A percentile compares a stretch with the other conserved stretches of the same genome.
These are phyloP conservation scores for Gymnodraco acuticeps DNA, from an alignment of 2,797 vertebrate species.

Conservation along the genomic window DNA sequence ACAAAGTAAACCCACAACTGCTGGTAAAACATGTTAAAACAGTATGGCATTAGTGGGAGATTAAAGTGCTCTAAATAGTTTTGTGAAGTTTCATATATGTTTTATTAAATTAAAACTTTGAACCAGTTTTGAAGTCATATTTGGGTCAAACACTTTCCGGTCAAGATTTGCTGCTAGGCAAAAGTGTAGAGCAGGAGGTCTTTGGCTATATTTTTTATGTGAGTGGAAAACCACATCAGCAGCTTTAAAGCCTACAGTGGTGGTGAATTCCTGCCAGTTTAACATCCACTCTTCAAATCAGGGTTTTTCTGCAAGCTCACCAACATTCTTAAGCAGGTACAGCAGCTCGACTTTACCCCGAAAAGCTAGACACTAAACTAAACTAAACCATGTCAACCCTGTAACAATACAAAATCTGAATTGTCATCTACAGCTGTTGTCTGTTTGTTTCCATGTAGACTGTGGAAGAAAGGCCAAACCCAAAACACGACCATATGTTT, in stretches of 20 bases:
- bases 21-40: constrained; percentile 15
- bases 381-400: constrained; percentile 29
- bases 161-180: constrained; percentile 48
- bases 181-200: constrained; percentile 42
- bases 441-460: constrained; percentile 68
- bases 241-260: constrained; percentile 65
- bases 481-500: constrained; percentile 80
- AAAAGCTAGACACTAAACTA: constrained; percentile 43
- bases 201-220: constrained; percentile 49
- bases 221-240: constrained; percentile 68
- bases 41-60: constrained; percentile 8
- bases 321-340: constrained; percentile 49
- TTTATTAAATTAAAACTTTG: constrained; percentile 13
- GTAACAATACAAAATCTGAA: constrained; percentile 50
- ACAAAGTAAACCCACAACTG: constrained; percentile 18
- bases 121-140: constrained; percentile 15
- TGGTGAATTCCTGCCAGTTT: constrained; percentile 59
- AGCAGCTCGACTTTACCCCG: background rate
- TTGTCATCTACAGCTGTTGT: constrained; percentile 64
- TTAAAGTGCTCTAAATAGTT: constrained; percentile 9
- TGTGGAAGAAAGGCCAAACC: constrained; percentile 56
- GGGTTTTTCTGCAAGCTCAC: constrained; percentile 32
- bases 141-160: constrained; percentile 40
- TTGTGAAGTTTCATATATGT: constrained; percentile 7
- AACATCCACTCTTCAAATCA: constrained; percentile 55